Base-by-base conservation (phyloP, 2,113 vertebrate species). In the Pygoscelis antarcticus region DNA sequence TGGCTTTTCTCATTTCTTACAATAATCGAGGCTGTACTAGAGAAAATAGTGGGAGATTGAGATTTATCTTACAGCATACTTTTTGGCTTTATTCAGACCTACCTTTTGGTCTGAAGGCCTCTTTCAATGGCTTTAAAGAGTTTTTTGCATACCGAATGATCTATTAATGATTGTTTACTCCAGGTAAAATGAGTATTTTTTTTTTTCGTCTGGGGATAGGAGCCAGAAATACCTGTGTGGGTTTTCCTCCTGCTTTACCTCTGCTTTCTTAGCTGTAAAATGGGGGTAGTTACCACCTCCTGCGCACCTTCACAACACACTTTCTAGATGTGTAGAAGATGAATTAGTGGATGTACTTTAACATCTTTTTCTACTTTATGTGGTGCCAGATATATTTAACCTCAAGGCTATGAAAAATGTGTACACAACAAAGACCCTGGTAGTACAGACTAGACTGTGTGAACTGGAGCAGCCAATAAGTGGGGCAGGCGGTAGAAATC, bases 41-140 rank as follows among this genome's bases (percentile, higher is more conserved):
- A 72, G 49, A 44, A 83, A 57, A 36, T 1, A 19, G 16, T 16
- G 32, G 25, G 40, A 58, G 38, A 29, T 69, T 29, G 64, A 65
- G 34, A 10, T 69, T 32, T 32, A 3, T 27, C 26, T 34, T 27
- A 3, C 17, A 16, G 22, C 0, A 0, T 36, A 16, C 4, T 14
- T 49, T 79, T 52, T 29, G 82, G 21, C 51, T 80, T 65, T 79
- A 7, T 29, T 86, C 54, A 66, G 44, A 22, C 30, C 87, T 77
- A 23, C 29, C 38, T 85, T 22, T 76, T 71, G 70, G 25, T 52
- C 54, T 87, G 64, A 81, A 80, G 47, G 62, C 34, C 44, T 34
- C 76, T 80, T 61, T 29, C 51, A 83, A 2, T n/a, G 46, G 19
- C 46, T 77, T 49, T 65, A 4, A 34, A 81, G 68, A 42, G 13